Evolutionary conservation across 2,888 invertebrate genomes (phyloP).

Genomic region (Tetranychus piercei): DNA sequence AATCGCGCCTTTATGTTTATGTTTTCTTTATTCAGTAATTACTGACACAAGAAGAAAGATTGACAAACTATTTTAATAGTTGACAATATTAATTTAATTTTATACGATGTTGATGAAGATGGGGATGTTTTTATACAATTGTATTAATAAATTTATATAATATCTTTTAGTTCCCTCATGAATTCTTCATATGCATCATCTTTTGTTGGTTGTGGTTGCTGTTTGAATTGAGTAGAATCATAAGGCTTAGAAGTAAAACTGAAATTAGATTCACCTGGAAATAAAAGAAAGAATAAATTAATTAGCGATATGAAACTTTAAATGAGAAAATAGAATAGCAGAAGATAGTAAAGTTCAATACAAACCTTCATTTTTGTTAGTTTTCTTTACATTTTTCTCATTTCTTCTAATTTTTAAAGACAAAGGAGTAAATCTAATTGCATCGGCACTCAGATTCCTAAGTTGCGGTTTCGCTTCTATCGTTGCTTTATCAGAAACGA

Average conservation of each 20-base stretch:
- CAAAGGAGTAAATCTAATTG: slow-evolving; percentile 84
- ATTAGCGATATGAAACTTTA: background rate
- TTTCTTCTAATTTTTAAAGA: slow-evolving; percentile 74
- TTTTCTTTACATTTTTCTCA: slow-evolving; percentile 39
- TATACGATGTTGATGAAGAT: too few species aligned
- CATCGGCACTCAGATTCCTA: slow-evolving; percentile 74
- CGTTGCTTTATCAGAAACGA: slow-evolving; percentile 41
- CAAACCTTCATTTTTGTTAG: slow-evolving; percentile 4
- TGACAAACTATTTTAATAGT: too few species aligned
- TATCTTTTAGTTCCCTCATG: slow-evolving; percentile 92
- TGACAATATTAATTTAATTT: too few species aligned
- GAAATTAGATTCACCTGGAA: background rate
- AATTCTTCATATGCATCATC: slow-evolving; percentile 97
- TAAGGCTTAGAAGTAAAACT: background rate
- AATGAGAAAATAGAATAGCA: background rate
- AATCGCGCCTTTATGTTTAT: background rate
- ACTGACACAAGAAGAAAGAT: too few species aligned
- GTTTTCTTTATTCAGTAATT: too few species aligned
- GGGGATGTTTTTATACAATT: too few species aligned
- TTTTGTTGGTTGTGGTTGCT: slow-evolving; percentile 46
- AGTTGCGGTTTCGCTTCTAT: slow-evolving; percentile 95
- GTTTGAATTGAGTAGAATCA: slow-evolving; percentile 1
- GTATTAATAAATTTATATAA: slow-evolving; percentile 42
- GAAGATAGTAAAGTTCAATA: background rate
- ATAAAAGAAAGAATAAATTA: background rate